Percentiles rank a stretch among this genome's conserved stretches.
phyloP scores from a whole-genome alignment of 2,797 vertebrate genomes.

The Phyllotis vaccarum region DNA sequence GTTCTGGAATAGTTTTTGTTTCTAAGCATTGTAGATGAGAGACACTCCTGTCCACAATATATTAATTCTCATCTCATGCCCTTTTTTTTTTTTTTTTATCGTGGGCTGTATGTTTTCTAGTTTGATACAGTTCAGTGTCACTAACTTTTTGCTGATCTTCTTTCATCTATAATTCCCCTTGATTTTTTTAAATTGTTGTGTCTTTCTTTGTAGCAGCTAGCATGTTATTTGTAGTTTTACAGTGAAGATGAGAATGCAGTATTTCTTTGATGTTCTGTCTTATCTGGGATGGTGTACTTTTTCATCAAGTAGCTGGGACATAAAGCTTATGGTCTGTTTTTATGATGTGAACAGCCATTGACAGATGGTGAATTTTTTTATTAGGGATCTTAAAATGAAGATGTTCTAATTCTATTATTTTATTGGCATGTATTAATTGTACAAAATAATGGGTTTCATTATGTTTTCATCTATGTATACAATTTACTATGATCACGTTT shows the following conservation, averaged over 20 bases:
- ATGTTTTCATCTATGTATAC: neutral
- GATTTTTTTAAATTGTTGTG: neutral
- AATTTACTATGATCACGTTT: neutral
- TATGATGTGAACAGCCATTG: constrained; percentile 32
- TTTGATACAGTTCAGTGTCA: neutral
- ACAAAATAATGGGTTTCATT: neutral
- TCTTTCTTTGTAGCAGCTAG: neutral
- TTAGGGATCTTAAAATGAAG: constrained; percentile 66
- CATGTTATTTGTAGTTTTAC: neutral
- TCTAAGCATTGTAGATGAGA: neutral
- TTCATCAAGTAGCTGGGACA: constrained; percentile 11
- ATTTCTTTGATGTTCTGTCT: neutral
- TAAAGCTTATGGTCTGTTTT: constrained; percentile 40
- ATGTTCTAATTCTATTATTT: constrained; percentile 61
- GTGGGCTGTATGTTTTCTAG: neutral
- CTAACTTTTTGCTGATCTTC: neutral
- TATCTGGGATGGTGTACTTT: neutral
- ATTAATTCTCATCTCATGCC: neutral
- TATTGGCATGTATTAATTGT: constrained; percentile 11
- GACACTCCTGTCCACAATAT: neutral
- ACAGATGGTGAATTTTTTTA: constrained; percentile 53
- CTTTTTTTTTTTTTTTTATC: neutral
- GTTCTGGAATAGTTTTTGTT: neutral
- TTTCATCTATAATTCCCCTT: neutral
- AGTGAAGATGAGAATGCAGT: neutral